Evolutionary conservation across 2,797 vertebrate genomes (phyloP).

Genomic region (Salmo trutta): DNA sequence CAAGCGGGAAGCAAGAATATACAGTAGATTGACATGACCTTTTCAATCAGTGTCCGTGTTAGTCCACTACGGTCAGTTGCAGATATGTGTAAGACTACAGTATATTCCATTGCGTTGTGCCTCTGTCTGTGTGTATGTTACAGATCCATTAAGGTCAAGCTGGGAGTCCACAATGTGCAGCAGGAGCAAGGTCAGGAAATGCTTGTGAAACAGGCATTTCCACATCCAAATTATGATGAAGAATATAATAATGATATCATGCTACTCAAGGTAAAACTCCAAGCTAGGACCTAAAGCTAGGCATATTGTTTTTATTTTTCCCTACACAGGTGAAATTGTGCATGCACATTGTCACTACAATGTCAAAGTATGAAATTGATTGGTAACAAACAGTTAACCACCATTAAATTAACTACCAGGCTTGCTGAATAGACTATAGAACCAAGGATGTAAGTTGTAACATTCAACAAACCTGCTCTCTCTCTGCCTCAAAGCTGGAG

Average conservation of each 20-base stretch:
- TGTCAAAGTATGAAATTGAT: no score
- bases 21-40: no score
- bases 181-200: accelerated
- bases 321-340: no score
- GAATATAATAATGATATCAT: conserved; percentile 48
- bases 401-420: neutral
- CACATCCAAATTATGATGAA: conserved; percentile 15
- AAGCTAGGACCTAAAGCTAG: neutral
- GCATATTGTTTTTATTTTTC: no score
- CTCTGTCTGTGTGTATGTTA: conserved; percentile 12
- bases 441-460: no score
- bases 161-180: conserved; percentile 36
- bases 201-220: neutral
- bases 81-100: neutral
- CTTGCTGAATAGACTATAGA: no score
- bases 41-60: no score
- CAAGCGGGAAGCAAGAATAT: no score
- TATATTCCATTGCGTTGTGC: neutral
- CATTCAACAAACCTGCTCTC: neutral
- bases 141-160: conserved; percentile 14
- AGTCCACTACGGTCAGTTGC: no score
- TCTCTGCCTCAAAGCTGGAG: conserved; percentile 41
- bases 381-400: no score
- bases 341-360: no score
- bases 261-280: conserved; percentile 64